Percentiles rank a stretch among this genome's conserved stretches.
Conservation (phyloP, 2,888 invertebrate species). For the Nephrotoma guestfalica region DNA sequence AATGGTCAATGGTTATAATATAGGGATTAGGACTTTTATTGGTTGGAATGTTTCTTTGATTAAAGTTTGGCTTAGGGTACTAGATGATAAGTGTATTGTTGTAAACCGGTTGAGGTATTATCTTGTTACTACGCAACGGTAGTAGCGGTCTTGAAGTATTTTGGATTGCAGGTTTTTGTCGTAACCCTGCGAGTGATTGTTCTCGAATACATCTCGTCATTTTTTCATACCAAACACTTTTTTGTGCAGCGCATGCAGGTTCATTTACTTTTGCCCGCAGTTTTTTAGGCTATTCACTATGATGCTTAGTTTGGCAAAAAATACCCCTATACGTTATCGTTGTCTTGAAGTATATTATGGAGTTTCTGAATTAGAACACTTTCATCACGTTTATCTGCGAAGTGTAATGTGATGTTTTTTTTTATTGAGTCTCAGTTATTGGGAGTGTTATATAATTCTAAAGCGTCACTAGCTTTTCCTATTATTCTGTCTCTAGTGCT, state of each 20-base stretch:
- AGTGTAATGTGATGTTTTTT: slow-evolving; percentile 3
- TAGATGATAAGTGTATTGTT: background rate
- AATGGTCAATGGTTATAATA: background rate
- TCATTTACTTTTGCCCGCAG: slow-evolving; percentile 10
- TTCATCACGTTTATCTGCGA: background rate
- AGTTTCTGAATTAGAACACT: slow-evolving; percentile 7
- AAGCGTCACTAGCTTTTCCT: too few species aligned
- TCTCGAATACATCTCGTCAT: slow-evolving; percentile 13
- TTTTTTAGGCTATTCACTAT: too few species aligned
- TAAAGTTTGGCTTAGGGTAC: background rate
- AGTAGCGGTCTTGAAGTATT: too few species aligned
- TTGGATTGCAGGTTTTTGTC: background rate
- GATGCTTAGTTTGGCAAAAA: slow-evolving; percentile 7
- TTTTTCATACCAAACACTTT: slow-evolving; percentile 12
- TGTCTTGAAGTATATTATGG: background rate
- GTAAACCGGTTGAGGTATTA: too few species aligned
- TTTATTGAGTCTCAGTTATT: too few species aligned
- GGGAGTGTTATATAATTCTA: too few species aligned
- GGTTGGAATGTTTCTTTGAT: background rate
- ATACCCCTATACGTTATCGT: slow-evolving; percentile 5
- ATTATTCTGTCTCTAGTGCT: too few species aligned
- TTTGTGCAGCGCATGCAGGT: slow-evolving; percentile 1
- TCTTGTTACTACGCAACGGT: too few species aligned
- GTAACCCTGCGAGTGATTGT: slow-evolving; percentile 3
- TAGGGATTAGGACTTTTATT: background rate